These are phyloP conservation scores for Xestobium rufovillosum DNA, from an alignment of 2,888 invertebrate species.

Conservation along the genomic window DNA sequence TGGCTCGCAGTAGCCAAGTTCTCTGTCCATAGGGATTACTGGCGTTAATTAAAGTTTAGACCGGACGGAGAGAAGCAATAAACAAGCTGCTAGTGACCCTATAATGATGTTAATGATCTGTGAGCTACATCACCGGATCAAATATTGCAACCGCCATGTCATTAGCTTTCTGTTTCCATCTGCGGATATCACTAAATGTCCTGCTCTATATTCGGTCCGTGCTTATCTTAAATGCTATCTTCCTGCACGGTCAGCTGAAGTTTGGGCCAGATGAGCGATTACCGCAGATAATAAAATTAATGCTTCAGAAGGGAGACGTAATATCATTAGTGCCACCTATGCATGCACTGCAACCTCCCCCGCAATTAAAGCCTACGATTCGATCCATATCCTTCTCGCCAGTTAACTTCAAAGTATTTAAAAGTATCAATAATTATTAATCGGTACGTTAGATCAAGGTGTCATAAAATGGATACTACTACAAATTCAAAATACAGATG, in stretches of 20 bases:
- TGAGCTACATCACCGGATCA: constrained; percentile 21
- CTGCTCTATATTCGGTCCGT: constrained; percentile 3
- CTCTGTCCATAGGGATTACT: constrained; percentile 1
- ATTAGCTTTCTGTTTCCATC: background rate
- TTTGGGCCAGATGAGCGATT: background rate
- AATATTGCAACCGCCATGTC: constrained; percentile 16
- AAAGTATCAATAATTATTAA: too few relatives aligned
- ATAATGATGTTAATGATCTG: constrained; percentile 24
- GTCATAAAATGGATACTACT: too few relatives aligned
- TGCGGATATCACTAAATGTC: constrained; percentile 2
- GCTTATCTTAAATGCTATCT: background rate
- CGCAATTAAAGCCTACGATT: too few relatives aligned
- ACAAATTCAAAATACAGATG: too few relatives aligned
- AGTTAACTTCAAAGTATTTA: too few relatives aligned
- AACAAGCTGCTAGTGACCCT: constrained; percentile 14
- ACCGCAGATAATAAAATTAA: background rate
- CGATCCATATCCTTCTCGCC: too few relatives aligned
- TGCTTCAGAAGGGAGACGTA: background rate
- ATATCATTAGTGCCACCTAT: too few relatives aligned
- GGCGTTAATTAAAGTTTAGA: constrained; percentile 17
- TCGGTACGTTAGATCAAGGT: too few relatives aligned
- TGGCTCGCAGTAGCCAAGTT: too few relatives aligned
- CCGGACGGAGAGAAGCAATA: constrained; percentile 8
- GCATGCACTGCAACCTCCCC: too few relatives aligned
- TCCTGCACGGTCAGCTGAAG: background rate